Evolutionary conservation across 2,113 vertebrate genomes (phyloP).

Genomic region (Casuarius casuarius): DNA sequence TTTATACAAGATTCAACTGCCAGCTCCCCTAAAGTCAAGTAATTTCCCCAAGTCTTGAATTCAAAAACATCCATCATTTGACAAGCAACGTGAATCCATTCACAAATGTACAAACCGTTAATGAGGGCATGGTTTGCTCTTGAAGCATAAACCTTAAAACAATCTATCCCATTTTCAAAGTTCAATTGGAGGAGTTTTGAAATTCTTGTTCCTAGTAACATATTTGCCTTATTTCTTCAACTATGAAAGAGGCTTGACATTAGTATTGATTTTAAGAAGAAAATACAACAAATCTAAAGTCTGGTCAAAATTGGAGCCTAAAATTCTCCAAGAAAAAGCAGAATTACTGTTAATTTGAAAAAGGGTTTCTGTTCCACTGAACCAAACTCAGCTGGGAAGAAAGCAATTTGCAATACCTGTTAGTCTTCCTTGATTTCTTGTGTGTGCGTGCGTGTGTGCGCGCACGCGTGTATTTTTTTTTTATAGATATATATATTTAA

Average conservation of each 20-base stretch:
- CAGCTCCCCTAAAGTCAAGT: neutral
- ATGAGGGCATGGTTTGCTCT: neutral
- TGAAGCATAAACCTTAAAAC: neutral
- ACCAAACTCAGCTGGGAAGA: neutral
- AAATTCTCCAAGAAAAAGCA: neutral
- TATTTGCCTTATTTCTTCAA: neutral
- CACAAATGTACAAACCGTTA: neutral
- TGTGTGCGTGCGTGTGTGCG: too few species aligned
- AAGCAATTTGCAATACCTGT: neutral
- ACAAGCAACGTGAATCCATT: neutral
- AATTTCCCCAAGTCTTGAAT: neutral
- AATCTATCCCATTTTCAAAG: neutral
- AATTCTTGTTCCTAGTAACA: neutral
- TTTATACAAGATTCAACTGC: neutral
- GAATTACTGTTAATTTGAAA: neutral
- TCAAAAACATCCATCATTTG: neutral
- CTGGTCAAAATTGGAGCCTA: neutral
- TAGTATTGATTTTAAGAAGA: neutral
- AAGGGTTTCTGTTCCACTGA: neutral
- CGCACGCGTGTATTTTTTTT: too few species aligned
- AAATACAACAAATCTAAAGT: neutral
- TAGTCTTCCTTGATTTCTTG: neutral
- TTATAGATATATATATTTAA: neutral
- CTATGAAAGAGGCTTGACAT: neutral
- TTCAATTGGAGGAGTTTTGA: neutral